Evolutionary conservation across 2,797 vertebrate species (phyloP).

Genomic region (Pachyuromys duprasi): DNA sequence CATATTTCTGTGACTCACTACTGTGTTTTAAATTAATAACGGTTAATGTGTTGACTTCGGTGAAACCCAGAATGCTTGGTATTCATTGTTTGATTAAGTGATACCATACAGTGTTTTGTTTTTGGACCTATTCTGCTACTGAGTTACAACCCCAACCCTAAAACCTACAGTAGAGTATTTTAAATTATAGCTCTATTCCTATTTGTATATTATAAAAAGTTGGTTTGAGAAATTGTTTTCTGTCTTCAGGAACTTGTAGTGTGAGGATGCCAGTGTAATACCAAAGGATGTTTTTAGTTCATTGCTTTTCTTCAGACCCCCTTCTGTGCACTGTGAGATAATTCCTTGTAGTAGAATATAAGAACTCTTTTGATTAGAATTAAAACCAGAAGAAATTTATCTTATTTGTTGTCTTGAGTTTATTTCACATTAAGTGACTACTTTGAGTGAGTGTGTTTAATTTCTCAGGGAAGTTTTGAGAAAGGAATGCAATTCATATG

Average conservation of each 20-base stretch:
- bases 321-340: conserved; percentile 28
- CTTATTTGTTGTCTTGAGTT: conserved; percentile 51
- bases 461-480: conserved; percentile 20
- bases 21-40: conserved; percentile 40
- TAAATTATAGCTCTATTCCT: conserved; percentile 26
- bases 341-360: not conserved
- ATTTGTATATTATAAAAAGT: conserved; percentile 37
- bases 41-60: conserved; percentile 7
- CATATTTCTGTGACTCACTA: not conserved
- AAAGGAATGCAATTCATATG: not conserved
- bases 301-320: not conserved
- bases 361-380: conserved; percentile 21
- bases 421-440: conserved; percentile 18
- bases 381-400: conserved; percentile 46
- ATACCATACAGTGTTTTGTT: not conserved
- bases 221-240: conserved; percentile 41
- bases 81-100: conserved; percentile 27
- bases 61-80: not conserved
- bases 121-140: not conserved
- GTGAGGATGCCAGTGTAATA: not conserved
- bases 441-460: conserved; percentile 46
- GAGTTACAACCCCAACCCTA: not conserved
- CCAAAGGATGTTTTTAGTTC: not conserved
- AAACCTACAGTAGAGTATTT: not conserved
- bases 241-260: conserved; percentile 15